A percentile compares a stretch with the other conserved stretches of the same genome.
These are phyloP conservation scores for Eupristina koningsbergeri DNA, from an alignment of 1,140 invertebrate genomes.

Conservation along the genomic window DNA sequence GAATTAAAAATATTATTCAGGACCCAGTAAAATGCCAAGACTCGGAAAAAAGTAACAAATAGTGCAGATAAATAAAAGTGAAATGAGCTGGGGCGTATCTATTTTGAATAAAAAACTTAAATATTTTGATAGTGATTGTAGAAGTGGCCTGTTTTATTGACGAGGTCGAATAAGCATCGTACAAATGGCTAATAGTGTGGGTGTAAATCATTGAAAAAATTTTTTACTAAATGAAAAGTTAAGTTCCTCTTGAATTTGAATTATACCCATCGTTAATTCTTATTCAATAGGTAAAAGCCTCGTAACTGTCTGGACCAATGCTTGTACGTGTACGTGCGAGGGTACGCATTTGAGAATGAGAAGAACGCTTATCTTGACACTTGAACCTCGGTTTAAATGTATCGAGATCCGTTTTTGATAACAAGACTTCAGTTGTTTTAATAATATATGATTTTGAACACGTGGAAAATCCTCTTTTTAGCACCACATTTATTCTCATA, in stretches of 20 bases:
- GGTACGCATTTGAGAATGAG: background rate
- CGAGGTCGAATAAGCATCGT: background rate
- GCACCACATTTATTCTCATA: too few relatives aligned
- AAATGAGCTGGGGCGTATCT: background rate
- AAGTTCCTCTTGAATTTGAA: background rate
- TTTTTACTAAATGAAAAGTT: background rate
- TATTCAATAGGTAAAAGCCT: background rate
- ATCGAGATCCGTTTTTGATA: background rate
- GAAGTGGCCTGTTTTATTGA: background rate
- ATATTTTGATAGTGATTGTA: background rate
- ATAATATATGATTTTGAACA: background rate
- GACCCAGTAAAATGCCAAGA: background rate
- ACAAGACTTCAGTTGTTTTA: background rate
- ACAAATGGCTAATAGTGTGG: background rate
- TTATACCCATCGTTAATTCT: background rate
- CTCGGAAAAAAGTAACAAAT: background rate
- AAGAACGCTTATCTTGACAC: background rate
- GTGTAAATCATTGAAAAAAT: background rate
- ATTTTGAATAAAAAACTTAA: background rate
- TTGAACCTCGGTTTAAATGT: background rate
- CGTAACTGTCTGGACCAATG: background rate
- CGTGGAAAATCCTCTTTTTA: background rate
- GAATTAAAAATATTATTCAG: constrained; percentile 1
- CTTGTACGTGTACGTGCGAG: background rate
- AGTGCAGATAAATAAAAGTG: background rate